Evolutionary conservation across 2,888 invertebrate species (phyloP).

Genomic region (Aromia moschata): DNA sequence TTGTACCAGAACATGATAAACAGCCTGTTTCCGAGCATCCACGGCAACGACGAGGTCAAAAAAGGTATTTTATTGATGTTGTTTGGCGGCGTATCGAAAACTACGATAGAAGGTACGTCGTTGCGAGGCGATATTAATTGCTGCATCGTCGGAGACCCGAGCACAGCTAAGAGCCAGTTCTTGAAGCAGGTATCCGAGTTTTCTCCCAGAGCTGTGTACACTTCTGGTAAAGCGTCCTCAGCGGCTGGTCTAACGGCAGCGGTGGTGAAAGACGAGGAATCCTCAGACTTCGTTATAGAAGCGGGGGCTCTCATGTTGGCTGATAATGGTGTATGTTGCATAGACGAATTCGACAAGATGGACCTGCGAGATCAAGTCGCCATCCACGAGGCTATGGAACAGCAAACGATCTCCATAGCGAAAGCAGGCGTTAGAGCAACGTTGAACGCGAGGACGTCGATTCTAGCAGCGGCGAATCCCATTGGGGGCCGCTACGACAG

Average conservation of each 20-base stretch:
- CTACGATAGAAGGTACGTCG: constrained; percentile 87
- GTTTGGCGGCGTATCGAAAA: constrained; percentile 97
- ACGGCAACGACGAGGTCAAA: constrained; percentile 93
- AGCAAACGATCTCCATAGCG: constrained; percentile 98
- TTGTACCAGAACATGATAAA: constrained; percentile 90
- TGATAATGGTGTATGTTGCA: constrained; percentile 98
- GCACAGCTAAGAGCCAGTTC: constrained; percentile 97
- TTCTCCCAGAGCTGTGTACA: constrained; percentile 95
- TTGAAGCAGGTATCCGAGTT: constrained; percentile 94
- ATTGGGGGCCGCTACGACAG: constrained; percentile 93
- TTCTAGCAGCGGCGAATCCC: constrained; percentile 98
- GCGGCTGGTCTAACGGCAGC: constrained; percentile 99
- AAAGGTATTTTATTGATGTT: constrained; percentile 88
- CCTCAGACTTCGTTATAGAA: constrained; percentile 98
- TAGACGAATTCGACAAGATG: constrained; percentile 99
- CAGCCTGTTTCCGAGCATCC: constrained; percentile 94
- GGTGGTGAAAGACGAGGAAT: constrained; percentile 97
- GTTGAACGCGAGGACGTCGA: constrained; percentile 96
- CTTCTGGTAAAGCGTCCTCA: constrained; percentile 97
- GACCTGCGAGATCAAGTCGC: constrained; percentile 95
- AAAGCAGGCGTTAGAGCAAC: constrained; percentile 97
- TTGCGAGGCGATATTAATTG: constrained; percentile 97
- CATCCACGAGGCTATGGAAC: constrained; percentile 99
- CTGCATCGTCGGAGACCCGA: constrained; percentile 98
- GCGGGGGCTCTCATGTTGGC: constrained; percentile 99